Evolutionary conservation across 2,113 vertebrate genomes (phyloP), one percentile per base, ranked within the genome.

Genomic region (Falco punctatus): DNA sequence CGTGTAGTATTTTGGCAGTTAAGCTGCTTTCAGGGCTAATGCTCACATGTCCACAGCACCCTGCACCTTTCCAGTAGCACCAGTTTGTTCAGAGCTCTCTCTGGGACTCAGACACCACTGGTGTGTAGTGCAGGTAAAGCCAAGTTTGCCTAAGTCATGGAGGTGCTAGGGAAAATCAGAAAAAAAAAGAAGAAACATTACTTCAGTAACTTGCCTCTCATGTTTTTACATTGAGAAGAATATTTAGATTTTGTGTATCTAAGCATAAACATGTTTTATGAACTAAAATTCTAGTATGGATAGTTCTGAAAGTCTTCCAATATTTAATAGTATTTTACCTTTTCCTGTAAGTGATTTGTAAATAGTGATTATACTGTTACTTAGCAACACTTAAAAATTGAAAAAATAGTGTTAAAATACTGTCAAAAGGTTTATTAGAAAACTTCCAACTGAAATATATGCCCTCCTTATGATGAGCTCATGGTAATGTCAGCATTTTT

Each of bases 401-500:
- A 55, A 81, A 54, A 72, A 86, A 64, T 59, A 71, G 20, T 62
- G n/a, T 26, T 61, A 55, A 83, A 91, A 92, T 55, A 71, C 18
- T 62, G n/a, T 26, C 57, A 55, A 83, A 91, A 92, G 58, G 33
- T 24, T 73, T 67, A 57, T 46, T 65, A 85, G 55, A 77, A 87
- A 85, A 79, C 6, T 26, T 75, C 19, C 19, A 75, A 12, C 13
- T 23, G 35, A 95, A 90, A 90, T 66, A 70, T 2, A 20, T 27
- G 28, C 27, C 51, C 18, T 91, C 30, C 84, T 95, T 91, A 79
- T 44, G 35, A 84, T 80, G 74, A 95, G 59, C 72, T 88, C 42
- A 74, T 66, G 46, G 61, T 94, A 94, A 96, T 94, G 69, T 55
- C 74, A 94, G 83, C 54, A 93, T 96, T 97, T 97, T 94, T 82